Percentiles rank a stretch among this genome's conserved stretches.
Evolutionary conservation across 2,888 invertebrate species (phyloP).

Genomic region (Pharmacophagus antenor): DNA sequence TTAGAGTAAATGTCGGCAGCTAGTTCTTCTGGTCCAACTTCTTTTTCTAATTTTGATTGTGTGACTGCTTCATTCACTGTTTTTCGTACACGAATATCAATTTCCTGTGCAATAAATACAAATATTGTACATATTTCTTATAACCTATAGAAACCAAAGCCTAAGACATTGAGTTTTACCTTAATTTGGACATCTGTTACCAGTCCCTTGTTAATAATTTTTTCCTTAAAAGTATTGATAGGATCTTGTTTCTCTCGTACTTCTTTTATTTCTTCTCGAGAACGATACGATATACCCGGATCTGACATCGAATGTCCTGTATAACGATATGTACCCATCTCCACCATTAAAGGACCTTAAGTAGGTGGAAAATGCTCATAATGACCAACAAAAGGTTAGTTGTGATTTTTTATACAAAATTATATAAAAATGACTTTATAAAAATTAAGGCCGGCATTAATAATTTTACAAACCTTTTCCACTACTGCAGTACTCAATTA

Average conservation of each 20-base stretch:
- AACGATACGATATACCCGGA: conserved; percentile 97
- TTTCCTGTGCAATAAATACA: conserved; percentile 76
- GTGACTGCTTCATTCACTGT: conserved; percentile 92
- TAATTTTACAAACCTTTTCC: conserved; percentile 88
- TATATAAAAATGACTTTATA: not conserved
- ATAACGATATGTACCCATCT: conserved; percentile 97
- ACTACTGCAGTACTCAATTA: conserved; percentile 89
- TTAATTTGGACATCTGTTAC: conserved; percentile 93
- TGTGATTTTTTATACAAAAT: not conserved
- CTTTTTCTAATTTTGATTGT: conserved; percentile 87
- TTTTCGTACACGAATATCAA: conserved; percentile 92
- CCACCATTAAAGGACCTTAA: conserved; percentile 92
- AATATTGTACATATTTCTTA: not conserved
- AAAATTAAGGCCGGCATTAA: not conserved
- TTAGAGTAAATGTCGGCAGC: conserved; percentile 88
- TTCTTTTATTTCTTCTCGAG: conserved; percentile 96
- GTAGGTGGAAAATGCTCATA: not conserved
- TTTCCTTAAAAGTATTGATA: conserved; percentile 96
- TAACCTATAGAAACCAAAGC: not conserved
- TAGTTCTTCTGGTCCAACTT: conserved; percentile 88
- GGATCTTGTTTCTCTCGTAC: conserved; percentile 98
- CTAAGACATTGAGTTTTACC: too few relatives aligned
- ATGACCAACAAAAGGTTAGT: not conserved
- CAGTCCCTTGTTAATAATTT: conserved; percentile 88
- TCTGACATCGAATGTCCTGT: conserved; percentile 99